Conservation (phyloP, 2,888 invertebrate genomes). For the Hyposoter dolosus region DNA sequence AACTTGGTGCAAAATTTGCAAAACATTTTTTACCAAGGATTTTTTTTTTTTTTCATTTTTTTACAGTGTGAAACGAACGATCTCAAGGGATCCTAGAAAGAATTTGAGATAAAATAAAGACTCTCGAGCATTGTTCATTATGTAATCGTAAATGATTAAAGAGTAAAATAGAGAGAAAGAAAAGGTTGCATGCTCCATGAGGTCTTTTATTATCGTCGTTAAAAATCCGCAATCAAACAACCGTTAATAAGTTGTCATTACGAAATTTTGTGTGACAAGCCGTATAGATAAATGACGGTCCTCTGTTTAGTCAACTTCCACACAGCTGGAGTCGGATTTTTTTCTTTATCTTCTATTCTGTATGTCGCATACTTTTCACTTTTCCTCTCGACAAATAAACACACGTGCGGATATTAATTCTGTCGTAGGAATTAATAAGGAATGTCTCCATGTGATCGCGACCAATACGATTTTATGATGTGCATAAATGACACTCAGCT, state of each 20-base stretch:
- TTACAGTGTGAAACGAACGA: too few relatives aligned
- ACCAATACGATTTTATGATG: not conserved
- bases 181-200: not conserved
- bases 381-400: not conserved
- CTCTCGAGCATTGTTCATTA: not conserved
- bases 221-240: slow-evolving; percentile 65
- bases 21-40: too few relatives aligned
- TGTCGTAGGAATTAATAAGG: not conserved
- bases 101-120: not conserved
- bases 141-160: not conserved
- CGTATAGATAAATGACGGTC: slow-evolving; percentile 4
- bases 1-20: too few relatives aligned
- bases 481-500: not conserved
- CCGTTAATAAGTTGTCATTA: slow-evolving; percentile 73
- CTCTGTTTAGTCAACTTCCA: slow-evolving; percentile 11
- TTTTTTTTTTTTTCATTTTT: too few relatives aligned
- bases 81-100: not conserved
- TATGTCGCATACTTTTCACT: not conserved
- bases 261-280: slow-evolving; percentile 58
- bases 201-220: slow-evolving; percentile 60
- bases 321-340: not conserved
- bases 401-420: not conserved
- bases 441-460: not conserved
- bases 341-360: not conserved
- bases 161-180: slow-evolving; percentile 12